Evolutionary conservation across 2,888 invertebrate species (phyloP).

Genomic region (Opisthograptis luteolata): DNA sequence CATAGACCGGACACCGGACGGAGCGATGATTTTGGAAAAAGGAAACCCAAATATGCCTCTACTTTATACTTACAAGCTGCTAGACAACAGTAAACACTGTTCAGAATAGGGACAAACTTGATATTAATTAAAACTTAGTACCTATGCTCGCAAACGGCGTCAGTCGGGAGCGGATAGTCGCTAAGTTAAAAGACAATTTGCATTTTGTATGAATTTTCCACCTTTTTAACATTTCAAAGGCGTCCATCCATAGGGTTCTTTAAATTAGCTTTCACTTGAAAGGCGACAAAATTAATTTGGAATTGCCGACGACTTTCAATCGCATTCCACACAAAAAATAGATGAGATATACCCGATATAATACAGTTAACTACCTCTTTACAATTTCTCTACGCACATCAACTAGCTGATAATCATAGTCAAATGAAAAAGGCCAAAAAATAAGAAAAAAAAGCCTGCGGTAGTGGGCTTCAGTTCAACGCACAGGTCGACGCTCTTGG

Average conservation of each 20-base stretch:
- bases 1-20: constrained; percentile 47
- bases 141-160: no score
- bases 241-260: constrained; percentile 12
- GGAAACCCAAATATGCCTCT: constrained; percentile 39
- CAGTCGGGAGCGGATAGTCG: constrained; percentile 8
- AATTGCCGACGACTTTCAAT: constrained; percentile 7
- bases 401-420: constrained; percentile 25
- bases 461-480: constrained; percentile 75
- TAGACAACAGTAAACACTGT: constrained; percentile 14
- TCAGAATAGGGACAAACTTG: constrained; percentile 19
- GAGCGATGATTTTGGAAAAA: constrained; percentile 53
- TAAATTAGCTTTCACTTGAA: not conserved
- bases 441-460: constrained; percentile 58
- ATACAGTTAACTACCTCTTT: constrained; percentile 18
- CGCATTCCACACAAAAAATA: constrained; percentile 9
- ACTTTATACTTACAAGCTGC: constrained; percentile 13
- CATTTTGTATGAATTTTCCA: constrained; percentile 28
- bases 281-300: constrained; percentile 8
- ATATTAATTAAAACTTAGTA: constrained; percentile 29
- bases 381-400: constrained; percentile 18
- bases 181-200: constrained; percentile 23
- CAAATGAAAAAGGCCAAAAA: constrained; percentile 49
- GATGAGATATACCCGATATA: no score
- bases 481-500: constrained; percentile 76
- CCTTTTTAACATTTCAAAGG: constrained; percentile 33